A percentile compares a stretch with the other conserved stretches of the same genome.
Evolutionary conservation across 2,888 invertebrate species (phyloP).

Genomic region (Lissonota sp.): DNA sequence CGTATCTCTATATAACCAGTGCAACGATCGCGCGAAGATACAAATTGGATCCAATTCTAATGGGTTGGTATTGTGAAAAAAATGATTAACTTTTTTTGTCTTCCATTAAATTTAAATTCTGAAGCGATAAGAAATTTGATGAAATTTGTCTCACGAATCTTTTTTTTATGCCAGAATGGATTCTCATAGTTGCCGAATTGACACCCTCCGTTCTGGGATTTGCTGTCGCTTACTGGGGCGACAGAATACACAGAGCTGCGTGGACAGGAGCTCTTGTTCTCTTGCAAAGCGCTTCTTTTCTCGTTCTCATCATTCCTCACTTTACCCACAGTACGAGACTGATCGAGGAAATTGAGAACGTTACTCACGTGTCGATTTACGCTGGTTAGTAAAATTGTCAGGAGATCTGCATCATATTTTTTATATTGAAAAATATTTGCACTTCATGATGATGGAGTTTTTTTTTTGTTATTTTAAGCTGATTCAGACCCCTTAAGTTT

Average conservation of each 20-base stretch:
- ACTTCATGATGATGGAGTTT: too few relatives aligned
- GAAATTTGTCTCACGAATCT: background rate
- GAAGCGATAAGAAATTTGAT: background rate
- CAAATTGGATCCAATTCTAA: constrained; percentile 75
- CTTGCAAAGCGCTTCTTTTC: constrained; percentile 85
- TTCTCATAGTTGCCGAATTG: constrained; percentile 85
- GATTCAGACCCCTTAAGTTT: background rate
- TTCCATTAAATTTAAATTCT: background rate
- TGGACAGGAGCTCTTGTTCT: constrained; percentile 86
- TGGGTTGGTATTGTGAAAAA: constrained; percentile 72
- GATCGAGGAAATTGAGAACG: constrained; percentile 70
- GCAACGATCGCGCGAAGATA: constrained; percentile 79
- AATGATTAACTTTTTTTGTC: constrained; percentile 3
- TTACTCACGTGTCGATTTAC: constrained; percentile 74
- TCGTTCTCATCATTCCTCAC: constrained; percentile 86
- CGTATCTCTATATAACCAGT: constrained; percentile 76
- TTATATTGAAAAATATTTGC: too few relatives aligned
- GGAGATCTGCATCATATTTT: too few relatives aligned
- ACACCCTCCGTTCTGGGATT: constrained; percentile 85
- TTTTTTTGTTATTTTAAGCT: too few relatives aligned
- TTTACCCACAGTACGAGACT: constrained; percentile 81
- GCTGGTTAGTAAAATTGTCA: constrained; percentile 71
- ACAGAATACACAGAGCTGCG: constrained; percentile 85
- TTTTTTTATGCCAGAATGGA: constrained; percentile 85
- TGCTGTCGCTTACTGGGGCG: constrained; percentile 86